Base-by-base conservation (phyloP, 1,140 invertebrate genomes). In the Episyrphus balteatus region DNA sequence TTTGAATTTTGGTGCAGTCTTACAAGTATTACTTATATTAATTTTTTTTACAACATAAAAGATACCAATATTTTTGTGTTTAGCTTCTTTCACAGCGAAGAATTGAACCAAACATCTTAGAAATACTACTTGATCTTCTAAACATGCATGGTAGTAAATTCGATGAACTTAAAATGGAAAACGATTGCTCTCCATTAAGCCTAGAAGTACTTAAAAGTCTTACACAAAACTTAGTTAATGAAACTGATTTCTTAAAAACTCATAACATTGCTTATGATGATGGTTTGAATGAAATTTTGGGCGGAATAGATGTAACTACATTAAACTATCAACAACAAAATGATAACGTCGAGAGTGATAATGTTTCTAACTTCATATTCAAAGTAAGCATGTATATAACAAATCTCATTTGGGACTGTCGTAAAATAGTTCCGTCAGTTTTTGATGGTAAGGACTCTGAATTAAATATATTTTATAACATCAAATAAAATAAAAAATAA, bases 1-100 rank as follows among this genome's bases (percentile, higher is more conserved):
- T 43, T 71, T 80, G 9, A 75, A 78, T 19, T 67, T 78, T 33
- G 69, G 70, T 1, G 66, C 68, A 47, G 66, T 79, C 39, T 51
- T 75, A 17, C 72, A 78, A 70, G 69, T 77, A 31, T n/a, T 48
- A 62, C 71, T 0, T 62, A 62, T 42, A 71, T 74, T n/a, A n/a
- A n/a, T n/a, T n/a, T n/a, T n/a, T n/a, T n/a, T n/a, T n/a, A n/a
- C n/a, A n/a, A n/a, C n/a, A n/a, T n/a, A n/a, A n/a, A n/a, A n/a
- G n/a, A n/a, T n/a, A n/a, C n/a, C n/a, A n/a, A n/a, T n/a, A n/a
- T n/a, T n/a, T n/a, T n/a, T n/a, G n/a, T 26, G 3, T 3, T 19
- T 15, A 62, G 57, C 42, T 52, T n/a, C 57, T 62, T 10, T 58
- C 58, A 1, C 58, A 64, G 36, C 53, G 52, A 5, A 56, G 59